These are phyloP conservation scores for Cheracebus regulus DNA, from an alignment of 2,797 vertebrate genomes.

Conservation along the genomic window DNA sequence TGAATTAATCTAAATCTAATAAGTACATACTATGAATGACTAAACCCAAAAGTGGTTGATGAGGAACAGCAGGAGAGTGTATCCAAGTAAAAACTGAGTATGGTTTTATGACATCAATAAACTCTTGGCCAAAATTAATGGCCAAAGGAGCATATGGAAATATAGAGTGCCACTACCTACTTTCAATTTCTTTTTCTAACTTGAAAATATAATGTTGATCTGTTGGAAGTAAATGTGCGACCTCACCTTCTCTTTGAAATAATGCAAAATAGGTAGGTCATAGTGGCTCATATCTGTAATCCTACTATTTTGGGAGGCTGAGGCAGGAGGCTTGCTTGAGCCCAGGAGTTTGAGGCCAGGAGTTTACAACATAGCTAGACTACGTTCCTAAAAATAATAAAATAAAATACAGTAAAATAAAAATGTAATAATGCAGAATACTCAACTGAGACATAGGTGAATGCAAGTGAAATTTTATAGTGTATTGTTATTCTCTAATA, in stretches of 20 bases:
- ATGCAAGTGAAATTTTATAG: neutral
- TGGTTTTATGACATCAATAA: neutral
- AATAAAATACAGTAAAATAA: no score
- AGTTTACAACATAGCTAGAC: no score
- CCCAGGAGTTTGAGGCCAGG: no score
- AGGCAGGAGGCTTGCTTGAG: no score
- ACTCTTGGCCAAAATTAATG: constrained; percentile 1
- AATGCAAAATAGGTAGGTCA: neutral
- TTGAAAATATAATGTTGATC: neutral
- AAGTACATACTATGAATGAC: neutral
- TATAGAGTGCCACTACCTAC: neutral
- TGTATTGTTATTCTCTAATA: neutral
- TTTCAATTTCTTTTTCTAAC: neutral
- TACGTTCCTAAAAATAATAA: no score
- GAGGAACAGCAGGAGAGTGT: neutral
- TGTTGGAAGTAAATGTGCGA: neutral
- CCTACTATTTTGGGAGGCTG: no score
- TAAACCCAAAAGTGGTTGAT: neutral
- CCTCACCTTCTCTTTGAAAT: constrained; percentile 4
- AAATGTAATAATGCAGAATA: neutral
- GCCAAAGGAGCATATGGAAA: neutral
- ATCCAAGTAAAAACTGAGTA: neutral
- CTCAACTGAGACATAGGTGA: neutral
- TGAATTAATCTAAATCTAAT: constrained; percentile 27
- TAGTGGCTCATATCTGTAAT: no score